Percentiles rank a stretch among this genome's conserved stretches.
These are phyloP conservation scores for Phalanger gymnotis DNA, from an alignment of 2,797 vertebrate genomes.

Conservation along the genomic window DNA sequence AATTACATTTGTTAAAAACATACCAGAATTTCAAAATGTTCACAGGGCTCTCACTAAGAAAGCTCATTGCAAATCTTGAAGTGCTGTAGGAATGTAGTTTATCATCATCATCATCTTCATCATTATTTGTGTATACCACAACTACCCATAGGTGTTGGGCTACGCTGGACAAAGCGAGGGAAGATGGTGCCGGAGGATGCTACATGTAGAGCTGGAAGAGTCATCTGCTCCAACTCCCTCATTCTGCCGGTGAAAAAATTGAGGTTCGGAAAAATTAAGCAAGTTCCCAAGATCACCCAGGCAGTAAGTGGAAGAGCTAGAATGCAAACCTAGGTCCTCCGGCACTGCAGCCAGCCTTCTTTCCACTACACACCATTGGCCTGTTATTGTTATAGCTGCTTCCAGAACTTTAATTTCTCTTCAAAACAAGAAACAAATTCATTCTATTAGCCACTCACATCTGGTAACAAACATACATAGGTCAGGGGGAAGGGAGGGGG, in stretches of 20 bases:
- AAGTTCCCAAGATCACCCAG: not conserved
- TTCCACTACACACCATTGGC: not conserved
- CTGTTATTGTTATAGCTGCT: not conserved
- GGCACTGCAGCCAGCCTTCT: not conserved
- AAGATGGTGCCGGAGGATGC: not conserved
- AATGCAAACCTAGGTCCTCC: not conserved
- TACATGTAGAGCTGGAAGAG: not conserved
- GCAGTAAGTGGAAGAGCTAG: not conserved
- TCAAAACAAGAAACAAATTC: slow-evolving; percentile 63
- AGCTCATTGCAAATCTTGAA: not conserved
- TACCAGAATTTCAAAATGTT: not conserved
- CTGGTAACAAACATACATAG: slow-evolving; percentile 43
- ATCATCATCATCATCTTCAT: not conserved
- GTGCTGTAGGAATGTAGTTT: not conserved
- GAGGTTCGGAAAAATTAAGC: not conserved
- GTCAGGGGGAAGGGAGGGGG: not conserved
- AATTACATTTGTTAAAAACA: not conserved
- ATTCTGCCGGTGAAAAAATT: not conserved
- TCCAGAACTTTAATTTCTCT: slow-evolving; percentile 69
- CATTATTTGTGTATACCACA: not conserved
- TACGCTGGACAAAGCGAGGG: not conserved
- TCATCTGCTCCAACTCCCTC: not conserved
- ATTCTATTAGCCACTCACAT: slow-evolving; percentile 60
- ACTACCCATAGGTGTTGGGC: not conserved
- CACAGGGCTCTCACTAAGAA: not conserved